phyloP scores from a whole-genome alignment of 2,797 vertebrate genomes.

The Rhabdophis nuchalis region DNA sequence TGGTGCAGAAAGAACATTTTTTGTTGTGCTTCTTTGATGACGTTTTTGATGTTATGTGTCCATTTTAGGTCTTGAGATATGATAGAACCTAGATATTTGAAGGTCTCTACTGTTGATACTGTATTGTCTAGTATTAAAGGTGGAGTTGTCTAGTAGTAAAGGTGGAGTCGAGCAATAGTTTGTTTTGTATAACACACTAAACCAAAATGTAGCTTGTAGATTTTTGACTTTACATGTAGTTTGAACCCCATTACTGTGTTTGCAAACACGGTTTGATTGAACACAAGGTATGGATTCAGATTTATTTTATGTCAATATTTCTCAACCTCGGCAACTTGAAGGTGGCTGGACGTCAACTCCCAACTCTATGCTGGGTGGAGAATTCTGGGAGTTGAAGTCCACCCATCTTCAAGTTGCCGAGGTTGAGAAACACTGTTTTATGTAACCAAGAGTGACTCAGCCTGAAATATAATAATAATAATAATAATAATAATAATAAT shows the following conservation, averaged over 20 bases:
- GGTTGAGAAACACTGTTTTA: neutral
- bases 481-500: too few relatives aligned
- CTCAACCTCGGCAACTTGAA: neutral
- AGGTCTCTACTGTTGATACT: too few relatives aligned
- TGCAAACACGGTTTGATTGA: neutral
- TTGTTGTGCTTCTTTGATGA: too few relatives aligned
- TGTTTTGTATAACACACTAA: neutral
- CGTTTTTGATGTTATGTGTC: too few relatives aligned
- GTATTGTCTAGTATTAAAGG: too few relatives aligned
- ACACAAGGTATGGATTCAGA: neutral
- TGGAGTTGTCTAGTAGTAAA: too few relatives aligned
- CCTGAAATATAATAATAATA: neutral
- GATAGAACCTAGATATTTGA: too few relatives aligned
- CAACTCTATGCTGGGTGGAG: neutral
- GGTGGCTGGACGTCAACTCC: neutral
- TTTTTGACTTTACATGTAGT: neutral
- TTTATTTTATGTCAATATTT: neutral
- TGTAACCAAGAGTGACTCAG: neutral
- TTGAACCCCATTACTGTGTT: neutral
- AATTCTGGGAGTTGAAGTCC: too few relatives aligned
- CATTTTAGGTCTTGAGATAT: too few relatives aligned
- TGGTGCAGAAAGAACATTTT: too few relatives aligned
- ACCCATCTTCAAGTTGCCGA: too few relatives aligned
- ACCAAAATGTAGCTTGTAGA: neutral
- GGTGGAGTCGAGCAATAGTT: neutral